phyloP scores from a whole-genome alignment of 2,888 invertebrate genomes.

The Gisinianus flammeolus region DNA sequence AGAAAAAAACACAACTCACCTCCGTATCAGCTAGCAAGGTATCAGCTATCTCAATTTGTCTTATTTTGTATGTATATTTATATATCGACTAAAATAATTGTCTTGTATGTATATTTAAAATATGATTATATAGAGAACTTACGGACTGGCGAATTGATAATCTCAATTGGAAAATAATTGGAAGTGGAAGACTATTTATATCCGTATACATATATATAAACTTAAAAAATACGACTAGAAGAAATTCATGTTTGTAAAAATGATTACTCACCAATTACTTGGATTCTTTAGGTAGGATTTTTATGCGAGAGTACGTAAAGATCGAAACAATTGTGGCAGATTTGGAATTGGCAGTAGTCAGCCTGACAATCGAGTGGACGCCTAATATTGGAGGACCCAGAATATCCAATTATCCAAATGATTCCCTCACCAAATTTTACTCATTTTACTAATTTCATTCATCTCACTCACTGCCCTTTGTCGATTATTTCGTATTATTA shows the following conservation, averaged over 20 bases:
- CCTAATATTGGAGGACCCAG: conserved; percentile 58
- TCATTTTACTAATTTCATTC: background rate
- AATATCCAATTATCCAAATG: conserved; percentile 47
- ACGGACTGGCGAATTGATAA: too few relatives aligned
- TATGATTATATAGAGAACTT: too few relatives aligned
- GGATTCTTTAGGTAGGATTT: conserved; percentile 29
- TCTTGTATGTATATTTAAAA: too few relatives aligned
- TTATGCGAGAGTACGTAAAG: conserved; percentile 32
- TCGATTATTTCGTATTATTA: too few relatives aligned
- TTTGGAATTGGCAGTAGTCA: conserved; percentile 45
- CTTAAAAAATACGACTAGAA: conserved; percentile 13
- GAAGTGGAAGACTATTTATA: too few relatives aligned
- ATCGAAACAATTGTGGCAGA: conserved; percentile 46
- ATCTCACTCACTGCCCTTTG: background rate
- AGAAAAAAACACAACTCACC: too few relatives aligned
- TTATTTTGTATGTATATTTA: too few relatives aligned
- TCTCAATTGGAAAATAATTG: too few relatives aligned
- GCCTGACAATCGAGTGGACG: conserved; percentile 53
- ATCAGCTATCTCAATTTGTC: too few relatives aligned
- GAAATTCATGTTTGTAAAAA: conserved; percentile 38
- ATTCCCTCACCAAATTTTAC: conserved; percentile 33
- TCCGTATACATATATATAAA: background rate
- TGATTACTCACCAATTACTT: conserved; percentile 49
- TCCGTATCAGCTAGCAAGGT: too few relatives aligned
- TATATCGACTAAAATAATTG: too few relatives aligned